Evolutionary conservation across 2,797 vertebrate species (phyloP), one percentile per base, ranked within the genome.

Genomic region (Erpetoichthys calabaricus): DNA sequence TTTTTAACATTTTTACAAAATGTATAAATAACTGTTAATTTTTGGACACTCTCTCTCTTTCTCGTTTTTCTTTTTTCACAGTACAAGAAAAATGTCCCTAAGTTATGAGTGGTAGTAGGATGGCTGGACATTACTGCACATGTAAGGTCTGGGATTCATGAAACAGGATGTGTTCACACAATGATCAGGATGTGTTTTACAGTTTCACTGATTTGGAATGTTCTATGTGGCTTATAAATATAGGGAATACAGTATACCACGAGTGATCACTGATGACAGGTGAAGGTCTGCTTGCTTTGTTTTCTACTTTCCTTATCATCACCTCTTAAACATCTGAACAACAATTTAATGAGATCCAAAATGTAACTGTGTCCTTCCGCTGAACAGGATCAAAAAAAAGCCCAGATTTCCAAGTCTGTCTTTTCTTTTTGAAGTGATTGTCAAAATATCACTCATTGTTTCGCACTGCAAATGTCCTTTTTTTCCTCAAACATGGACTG

Each of bases 241-340:
- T 87, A 90, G 82, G 88, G 81, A 88, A 92, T 86, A 86, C 81
- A 76, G 83, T 81, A 88, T 88, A 91, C 78, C 93, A 97, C 90
- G 82, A 83, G 88, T 89, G 86, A 83, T 78, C 87, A 87, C 86
- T 85, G 86, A 94, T 87, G 91, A 85, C 85, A 82, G 80, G 85
- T 78, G 91, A 88, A 89, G 63, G 70, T 82, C 84, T 82, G 68
- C 76, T 65, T 81, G 73, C 77, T 76, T 77, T 75, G 72, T 74
- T 25, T 25, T 25, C 25, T 25, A 25, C 47, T n/a, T 3, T n/a
- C 47, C 47, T 49, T 49, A 49, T 49, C 47, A 49, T n/a, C 25
- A 42, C 55, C 56, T 56, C 70, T 71, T 57, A 74, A 68, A 71
- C 67, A 75, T 63, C 49, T 75, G 65, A 68, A 84, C 76, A 80